Evolutionary conservation across 2,113 vertebrate genomes (phyloP).

Genomic region (Rhinolophus ferrumequinum): DNA sequence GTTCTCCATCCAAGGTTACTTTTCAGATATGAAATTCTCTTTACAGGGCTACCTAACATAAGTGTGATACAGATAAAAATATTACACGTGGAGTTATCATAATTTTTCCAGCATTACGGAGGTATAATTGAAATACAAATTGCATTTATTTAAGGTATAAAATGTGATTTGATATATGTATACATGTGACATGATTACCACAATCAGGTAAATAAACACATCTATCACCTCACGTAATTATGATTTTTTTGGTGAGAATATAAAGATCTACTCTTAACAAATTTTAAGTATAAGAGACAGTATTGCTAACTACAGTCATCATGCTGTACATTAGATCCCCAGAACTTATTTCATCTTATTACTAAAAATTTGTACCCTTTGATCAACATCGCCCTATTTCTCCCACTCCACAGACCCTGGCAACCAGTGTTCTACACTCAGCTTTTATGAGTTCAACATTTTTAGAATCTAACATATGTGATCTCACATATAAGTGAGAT

Average conservation of each 20-base stretch:
- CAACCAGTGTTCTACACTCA: neutral
- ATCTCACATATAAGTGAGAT: neutral
- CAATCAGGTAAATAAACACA: neutral
- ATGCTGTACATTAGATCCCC: neutral
- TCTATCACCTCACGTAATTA: neutral
- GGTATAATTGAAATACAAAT: neutral
- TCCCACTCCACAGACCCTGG: neutral
- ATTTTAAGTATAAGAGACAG: neutral
- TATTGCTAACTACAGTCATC: neutral
- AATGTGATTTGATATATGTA: neutral
- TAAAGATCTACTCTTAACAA: neutral
- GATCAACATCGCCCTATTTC: neutral
- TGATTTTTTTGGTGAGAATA: neutral
- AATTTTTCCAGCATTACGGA: neutral
- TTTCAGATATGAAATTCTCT: constrained; percentile 29
- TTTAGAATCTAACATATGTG: neutral
- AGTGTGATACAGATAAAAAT: neutral
- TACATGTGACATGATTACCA: neutral
- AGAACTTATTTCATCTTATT: neutral
- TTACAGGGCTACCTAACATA: neutral
- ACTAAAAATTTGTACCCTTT: neutral
- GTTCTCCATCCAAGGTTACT: neutral
- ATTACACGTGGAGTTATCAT: neutral
- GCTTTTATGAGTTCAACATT: neutral
- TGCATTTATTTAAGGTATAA: neutral